A percentile compares a stretch with the other conserved stretches of the same genome.
Evolutionary conservation across 2,888 invertebrate species (phyloP).

Genomic region (Crematogaster levior): DNA sequence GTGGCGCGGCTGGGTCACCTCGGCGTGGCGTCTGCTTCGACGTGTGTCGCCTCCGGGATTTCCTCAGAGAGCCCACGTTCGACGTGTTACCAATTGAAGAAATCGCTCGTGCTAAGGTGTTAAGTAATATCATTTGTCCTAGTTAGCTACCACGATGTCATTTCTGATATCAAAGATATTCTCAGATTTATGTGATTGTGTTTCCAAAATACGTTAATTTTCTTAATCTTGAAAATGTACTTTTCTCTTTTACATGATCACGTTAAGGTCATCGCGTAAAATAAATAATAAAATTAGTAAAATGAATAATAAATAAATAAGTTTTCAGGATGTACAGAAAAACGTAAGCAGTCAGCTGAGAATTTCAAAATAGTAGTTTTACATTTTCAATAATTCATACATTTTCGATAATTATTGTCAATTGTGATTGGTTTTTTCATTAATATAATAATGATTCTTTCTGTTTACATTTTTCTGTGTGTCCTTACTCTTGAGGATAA

Average conservation of each 20-base stretch:
- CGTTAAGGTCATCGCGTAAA: background rate
- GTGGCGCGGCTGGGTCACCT: constrained; percentile 55
- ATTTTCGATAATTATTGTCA: background rate
- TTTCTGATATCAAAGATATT: background rate
- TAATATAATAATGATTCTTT: too few species aligned
- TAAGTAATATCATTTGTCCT: constrained; percentile 56
- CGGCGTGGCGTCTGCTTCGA: constrained; percentile 46
- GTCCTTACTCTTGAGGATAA: background rate
- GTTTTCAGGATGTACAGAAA: background rate
- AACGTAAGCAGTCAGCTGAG: background rate
- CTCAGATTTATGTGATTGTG: background rate
- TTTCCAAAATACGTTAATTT: background rate
- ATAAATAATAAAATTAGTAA: too few species aligned
- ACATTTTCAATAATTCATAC: too few species aligned
- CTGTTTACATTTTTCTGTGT: background rate
- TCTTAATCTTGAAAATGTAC: background rate
- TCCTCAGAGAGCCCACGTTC: constrained; percentile 36
- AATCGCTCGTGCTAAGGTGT: constrained; percentile 49
- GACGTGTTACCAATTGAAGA: constrained; percentile 63
- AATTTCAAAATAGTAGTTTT: background rate
- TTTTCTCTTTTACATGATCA: background rate
- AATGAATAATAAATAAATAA: too few species aligned
- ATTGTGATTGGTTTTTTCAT: too few species aligned
- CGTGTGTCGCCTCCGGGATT: constrained; percentile 63
- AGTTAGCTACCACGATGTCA: background rate